Percentiles rank a stretch among this genome's conserved stretches.
Conservation (phyloP, 2,797 vertebrate species). For the Microtus californicus region DNA sequence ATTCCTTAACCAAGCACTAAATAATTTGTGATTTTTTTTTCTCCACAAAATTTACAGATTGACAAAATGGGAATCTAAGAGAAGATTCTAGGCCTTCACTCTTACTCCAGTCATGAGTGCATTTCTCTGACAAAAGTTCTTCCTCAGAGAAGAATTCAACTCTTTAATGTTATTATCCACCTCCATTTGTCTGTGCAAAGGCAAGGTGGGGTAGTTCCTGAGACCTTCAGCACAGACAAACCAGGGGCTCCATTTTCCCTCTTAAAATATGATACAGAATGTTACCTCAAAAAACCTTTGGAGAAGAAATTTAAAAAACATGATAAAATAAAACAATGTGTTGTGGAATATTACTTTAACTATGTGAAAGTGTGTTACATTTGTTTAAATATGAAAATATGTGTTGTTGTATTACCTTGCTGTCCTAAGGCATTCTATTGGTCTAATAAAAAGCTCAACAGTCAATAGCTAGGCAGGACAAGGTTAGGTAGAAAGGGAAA, state of each 20-base stretch:
- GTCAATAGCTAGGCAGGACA: not conserved
- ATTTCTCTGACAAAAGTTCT: not conserved
- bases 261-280: not conserved
- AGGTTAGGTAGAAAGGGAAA: not conserved
- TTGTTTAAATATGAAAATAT: not conserved
- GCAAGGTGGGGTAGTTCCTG: not conserved
- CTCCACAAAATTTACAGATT: not conserved
- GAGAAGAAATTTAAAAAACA: not conserved
- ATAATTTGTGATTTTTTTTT: not conserved
- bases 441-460: not conserved
- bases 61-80: slow-evolving; percentile 6
- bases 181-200: not conserved
- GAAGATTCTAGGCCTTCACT: not conserved
- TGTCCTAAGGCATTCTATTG: not conserved
- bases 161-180: not conserved
- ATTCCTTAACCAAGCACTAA: not conserved
- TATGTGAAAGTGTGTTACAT: not conserved
- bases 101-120: not conserved
- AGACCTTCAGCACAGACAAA: not conserved
- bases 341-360: not conserved
- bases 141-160: not conserved
- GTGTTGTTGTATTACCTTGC: not conserved
- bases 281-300: slow-evolving; percentile 4
- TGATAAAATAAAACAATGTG: not conserved
- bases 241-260: not conserved